These are phyloP conservation scores for Drosophila bipectinata DNA, from an alignment of 1,140 invertebrate species.

Conservation along the genomic window DNA sequence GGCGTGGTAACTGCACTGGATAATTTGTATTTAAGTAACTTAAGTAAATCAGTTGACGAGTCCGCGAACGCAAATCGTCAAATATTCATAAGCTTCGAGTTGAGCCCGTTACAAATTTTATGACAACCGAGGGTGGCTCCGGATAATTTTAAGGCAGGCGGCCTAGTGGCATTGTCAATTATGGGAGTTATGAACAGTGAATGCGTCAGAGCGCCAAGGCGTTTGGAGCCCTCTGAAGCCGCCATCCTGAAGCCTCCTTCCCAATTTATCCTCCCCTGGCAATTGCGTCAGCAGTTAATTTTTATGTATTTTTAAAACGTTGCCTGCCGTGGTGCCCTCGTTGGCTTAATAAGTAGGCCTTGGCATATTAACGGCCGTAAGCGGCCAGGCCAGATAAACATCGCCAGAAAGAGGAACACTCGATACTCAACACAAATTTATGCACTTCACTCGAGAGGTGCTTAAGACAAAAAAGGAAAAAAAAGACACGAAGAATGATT, in stretches of 20 bases:
- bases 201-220: conserved; percentile 41
- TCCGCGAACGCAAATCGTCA: conserved; percentile 46
- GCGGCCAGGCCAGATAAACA: conserved; percentile 58
- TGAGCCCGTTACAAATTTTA: conserved; percentile 54
- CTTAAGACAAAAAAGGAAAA: conserved; percentile 10
- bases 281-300: conserved; percentile 77
- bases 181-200: conserved; percentile 58
- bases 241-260: not conserved
- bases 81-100: conserved; percentile 70
- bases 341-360: conserved; percentile 64
- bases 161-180: conserved; percentile 53
- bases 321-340: conserved; percentile 18
- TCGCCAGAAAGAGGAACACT: conserved; percentile 19
- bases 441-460: conserved; percentile 46
- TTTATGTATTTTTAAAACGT: conserved; percentile 78
- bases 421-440: conserved; percentile 47
- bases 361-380: conserved; percentile 56
- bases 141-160: conserved; percentile 15
- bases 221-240: conserved; percentile 14
- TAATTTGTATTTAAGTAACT: conserved; percentile 74
- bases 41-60: conserved; percentile 72
- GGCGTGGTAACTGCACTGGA: conserved; percentile 24
- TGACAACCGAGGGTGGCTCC: conserved; percentile 19
- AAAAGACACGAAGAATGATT: conserved; percentile 7
- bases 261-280: conserved; percentile 20